Conservation (phyloP, 2,888 invertebrate species). For the Tubulanus polymorphus region DNA sequence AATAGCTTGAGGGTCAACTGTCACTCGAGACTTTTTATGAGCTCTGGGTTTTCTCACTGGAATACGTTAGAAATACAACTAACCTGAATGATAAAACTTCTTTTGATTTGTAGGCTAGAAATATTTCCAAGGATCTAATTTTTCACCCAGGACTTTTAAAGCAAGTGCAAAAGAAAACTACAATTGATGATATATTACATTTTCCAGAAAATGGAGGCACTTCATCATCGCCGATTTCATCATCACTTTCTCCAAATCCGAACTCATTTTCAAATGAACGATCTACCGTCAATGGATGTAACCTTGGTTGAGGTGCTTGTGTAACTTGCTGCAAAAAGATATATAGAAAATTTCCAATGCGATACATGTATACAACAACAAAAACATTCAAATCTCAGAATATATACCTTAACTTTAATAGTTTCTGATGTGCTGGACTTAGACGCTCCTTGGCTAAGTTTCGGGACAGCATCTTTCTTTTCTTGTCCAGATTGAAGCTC, state of each 20-base stretch:
- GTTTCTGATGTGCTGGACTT: not conserved
- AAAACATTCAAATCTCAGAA: not conserved
- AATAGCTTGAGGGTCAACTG: conserved; percentile 50
- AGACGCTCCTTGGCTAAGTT: no score
- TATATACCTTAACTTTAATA: conserved; percentile 5
- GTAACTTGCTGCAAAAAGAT: no score
- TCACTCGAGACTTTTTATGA: conserved; percentile 37
- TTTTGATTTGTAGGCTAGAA: not conserved
- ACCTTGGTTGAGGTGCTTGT: conserved; percentile 31
- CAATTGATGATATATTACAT: no score
- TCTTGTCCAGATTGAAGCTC: no score
- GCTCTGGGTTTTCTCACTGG: conserved; percentile 25
- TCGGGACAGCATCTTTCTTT: no score
- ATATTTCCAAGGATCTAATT: no score
- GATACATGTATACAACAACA: conserved; percentile 1
- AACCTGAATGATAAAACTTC: conserved; percentile 4
- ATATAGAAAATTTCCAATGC: conserved; percentile 18
- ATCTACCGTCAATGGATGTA: conserved; percentile 45
- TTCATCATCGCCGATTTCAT: conserved; percentile 50
- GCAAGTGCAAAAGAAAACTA: no score
- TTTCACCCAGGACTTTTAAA: no score
- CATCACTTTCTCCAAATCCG: conserved; percentile 43
- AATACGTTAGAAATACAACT: conserved; percentile 7
- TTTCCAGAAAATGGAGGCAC: conserved; percentile 23
- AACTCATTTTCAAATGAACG: conserved; percentile 38